A percentile compares a stretch with the other conserved stretches of the same genome.
phyloP scores from a whole-genome alignment of 2,888 invertebrate genomes.

The Cybosia mesomella region DNA sequence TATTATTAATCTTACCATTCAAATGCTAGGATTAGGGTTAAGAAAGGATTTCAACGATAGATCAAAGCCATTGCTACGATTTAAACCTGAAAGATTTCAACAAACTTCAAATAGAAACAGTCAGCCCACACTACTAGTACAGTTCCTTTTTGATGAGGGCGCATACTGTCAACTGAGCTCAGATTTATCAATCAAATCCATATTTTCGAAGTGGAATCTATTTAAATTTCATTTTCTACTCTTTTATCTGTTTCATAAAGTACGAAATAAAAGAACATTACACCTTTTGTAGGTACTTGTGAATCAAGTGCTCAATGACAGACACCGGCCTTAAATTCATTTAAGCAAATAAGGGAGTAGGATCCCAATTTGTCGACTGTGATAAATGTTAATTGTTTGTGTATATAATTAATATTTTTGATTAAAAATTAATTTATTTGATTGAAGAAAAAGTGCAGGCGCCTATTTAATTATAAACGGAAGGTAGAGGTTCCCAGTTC shows the following conservation, averaged over 20 bases:
- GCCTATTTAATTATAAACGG: not conserved
- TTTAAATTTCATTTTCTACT: too few relatives aligned
- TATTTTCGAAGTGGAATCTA: too few relatives aligned
- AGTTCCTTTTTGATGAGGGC: not conserved
- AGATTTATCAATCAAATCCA: too few relatives aligned
- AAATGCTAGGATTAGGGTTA: too few relatives aligned
- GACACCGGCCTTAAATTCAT: not conserved
- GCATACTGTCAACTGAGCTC: too few relatives aligned
- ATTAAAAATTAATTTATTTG: constrained; percentile 22
- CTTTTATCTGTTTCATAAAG: too few relatives aligned
- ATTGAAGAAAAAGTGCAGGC: constrained; percentile 9
- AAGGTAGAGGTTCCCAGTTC: not conserved
- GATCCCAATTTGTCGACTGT: constrained; percentile 10
- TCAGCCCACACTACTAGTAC: too few relatives aligned
- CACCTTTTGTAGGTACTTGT: not conserved
- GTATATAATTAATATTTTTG: constrained; percentile 17
- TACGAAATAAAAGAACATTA: not conserved
- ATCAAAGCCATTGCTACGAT: not conserved
- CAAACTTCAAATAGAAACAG: not conserved
- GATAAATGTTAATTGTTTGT: constrained; percentile 22
- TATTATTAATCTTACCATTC: too few relatives aligned
- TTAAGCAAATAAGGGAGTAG: constrained; percentile 11
- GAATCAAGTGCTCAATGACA: constrained; percentile 2
- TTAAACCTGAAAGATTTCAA: not conserved
- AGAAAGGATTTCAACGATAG: too few relatives aligned